Percentiles rank a stretch among this genome's conserved stretches.
These are phyloP conservation scores for Gallinago undulata DNA, from an alignment of 2,113 vertebrate species.

Conservation along the genomic window DNA sequence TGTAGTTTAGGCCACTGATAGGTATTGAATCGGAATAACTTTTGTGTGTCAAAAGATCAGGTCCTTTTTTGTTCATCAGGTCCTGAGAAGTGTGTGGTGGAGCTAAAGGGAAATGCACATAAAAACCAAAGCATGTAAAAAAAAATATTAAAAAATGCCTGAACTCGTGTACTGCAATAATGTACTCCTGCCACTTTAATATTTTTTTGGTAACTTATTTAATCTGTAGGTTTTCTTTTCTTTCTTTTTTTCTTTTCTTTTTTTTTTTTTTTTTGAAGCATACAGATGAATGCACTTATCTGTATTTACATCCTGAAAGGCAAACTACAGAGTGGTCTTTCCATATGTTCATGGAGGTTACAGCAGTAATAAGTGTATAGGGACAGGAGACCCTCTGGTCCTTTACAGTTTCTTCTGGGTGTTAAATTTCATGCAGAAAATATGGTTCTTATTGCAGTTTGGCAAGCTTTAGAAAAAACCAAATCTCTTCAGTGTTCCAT, in stretches of 20 bases:
- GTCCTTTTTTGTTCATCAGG: neutral
- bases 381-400: conserved; percentile 48
- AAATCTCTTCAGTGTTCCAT: neutral
- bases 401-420: conserved; percentile 40
- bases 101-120: neutral
- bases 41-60: neutral
- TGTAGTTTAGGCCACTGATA: neutral
- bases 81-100: neutral
- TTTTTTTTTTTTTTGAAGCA: neutral
- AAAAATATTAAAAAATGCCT: neutral
- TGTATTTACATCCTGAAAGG: conserved; percentile 1
- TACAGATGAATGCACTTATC: neutral
- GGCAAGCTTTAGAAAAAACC: neutral
- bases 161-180: neutral
- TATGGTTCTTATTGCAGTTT: conserved; percentile 58
- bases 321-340: neutral
- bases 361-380: neutral
- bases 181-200: neutral
- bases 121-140: neutral
- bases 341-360: neutral
- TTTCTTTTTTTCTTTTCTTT: neutral
- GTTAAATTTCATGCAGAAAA: conserved; percentile 57
- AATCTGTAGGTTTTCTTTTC: neutral
- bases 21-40: neutral
- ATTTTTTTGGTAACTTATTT: neutral